These are phyloP conservation scores for Muraenolepis orangiensis DNA, from an alignment of 2,797 vertebrate genomes.

Conservation along the genomic window DNA sequence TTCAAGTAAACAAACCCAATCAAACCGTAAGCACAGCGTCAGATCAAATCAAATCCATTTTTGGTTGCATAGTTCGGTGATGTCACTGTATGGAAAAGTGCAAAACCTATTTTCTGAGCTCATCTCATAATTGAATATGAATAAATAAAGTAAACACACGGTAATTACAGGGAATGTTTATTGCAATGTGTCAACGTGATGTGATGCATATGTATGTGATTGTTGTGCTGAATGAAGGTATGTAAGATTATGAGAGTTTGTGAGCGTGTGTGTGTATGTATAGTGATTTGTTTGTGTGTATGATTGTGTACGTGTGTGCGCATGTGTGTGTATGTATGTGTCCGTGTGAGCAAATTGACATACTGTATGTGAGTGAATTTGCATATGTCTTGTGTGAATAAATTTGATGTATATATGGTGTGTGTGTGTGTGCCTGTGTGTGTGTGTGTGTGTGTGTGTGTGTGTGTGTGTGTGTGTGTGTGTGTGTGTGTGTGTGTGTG, in stretches of 20 bases:
- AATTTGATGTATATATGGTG: too few relatives aligned
- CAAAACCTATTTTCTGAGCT: background rate
- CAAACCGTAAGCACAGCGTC: background rate
- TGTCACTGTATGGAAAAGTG: background rate
- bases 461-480: background rate
- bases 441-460: background rate
- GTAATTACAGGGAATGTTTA: background rate
- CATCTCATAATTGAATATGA: background rate
- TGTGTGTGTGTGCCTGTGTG: background rate
- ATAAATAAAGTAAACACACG: background rate
- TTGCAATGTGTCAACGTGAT: background rate
- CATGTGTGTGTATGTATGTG: background rate
- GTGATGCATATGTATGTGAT: conserved; percentile 1
- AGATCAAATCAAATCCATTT: background rate
- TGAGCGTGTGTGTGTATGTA: background rate
- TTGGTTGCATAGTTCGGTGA: background rate
- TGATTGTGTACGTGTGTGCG: too few relatives aligned
- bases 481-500: too few relatives aligned
- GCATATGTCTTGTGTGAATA: background rate
- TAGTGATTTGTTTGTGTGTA: too few relatives aligned
- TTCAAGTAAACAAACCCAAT: background rate
- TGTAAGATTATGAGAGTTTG: background rate
- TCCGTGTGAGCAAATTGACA: too few relatives aligned
- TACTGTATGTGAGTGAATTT: background rate
- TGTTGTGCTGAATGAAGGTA: background rate